These are phyloP conservation scores for Heterotilapia buettikoferi DNA, from an alignment of 2,113 vertebrate species.

Conservation along the genomic window DNA sequence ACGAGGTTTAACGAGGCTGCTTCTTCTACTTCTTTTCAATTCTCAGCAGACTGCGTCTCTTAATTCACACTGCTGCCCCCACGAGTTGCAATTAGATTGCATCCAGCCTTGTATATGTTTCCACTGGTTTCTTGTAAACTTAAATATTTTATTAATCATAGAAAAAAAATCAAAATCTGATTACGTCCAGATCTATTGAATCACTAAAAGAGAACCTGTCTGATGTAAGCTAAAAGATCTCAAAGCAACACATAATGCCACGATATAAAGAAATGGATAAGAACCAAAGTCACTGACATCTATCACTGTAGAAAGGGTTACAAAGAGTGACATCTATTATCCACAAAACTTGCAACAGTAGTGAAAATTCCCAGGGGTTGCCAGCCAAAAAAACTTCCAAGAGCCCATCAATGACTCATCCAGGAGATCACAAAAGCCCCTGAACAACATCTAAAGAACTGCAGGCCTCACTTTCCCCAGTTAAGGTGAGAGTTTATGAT, in stretches of 20 bases:
- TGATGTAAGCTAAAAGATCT: background rate
- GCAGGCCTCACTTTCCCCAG: background rate
- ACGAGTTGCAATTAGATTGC: background rate
- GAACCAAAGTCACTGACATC: background rate
- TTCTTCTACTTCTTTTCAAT: slow-evolving; percentile 29
- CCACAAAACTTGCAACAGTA: background rate
- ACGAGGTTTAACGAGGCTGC: slow-evolving; percentile 27
- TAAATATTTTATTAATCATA: background rate
- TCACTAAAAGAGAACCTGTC: background rate
- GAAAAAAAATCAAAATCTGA: background rate
- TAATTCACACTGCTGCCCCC: background rate
- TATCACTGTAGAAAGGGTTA: background rate
- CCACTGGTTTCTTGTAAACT: background rate
- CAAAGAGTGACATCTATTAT: background rate
- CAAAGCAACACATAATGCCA: background rate
- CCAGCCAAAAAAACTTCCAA: background rate
- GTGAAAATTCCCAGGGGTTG: background rate
- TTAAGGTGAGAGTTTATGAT: background rate
- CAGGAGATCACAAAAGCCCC: background rate
- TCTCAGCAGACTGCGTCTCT: background rate
- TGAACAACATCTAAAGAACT: background rate
- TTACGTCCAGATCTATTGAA: background rate
- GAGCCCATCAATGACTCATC: background rate
- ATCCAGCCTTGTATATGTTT: background rate
- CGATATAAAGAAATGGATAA: background rate